A percentile compares a stretch with the other conserved stretches of the same genome.
phyloP scores from a whole-genome alignment of 2,113 vertebrate genomes.

The Cottus gobio region DNA sequence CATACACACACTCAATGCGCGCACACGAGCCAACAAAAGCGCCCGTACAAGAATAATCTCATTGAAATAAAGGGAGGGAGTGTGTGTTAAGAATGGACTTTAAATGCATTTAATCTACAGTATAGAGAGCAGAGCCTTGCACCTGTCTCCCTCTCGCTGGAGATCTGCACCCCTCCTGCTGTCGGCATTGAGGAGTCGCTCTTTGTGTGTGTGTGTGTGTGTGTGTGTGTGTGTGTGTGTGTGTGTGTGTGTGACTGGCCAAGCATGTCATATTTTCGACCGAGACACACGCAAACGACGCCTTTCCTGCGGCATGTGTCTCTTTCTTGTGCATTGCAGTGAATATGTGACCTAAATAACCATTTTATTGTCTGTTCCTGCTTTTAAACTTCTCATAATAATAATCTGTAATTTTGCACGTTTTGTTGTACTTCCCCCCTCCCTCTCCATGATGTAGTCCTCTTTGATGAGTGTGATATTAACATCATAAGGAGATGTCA shows the following conservation, averaged over 20 bases:
- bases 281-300: conserved; percentile 67
- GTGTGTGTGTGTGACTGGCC: conserved; percentile 47
- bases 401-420: conserved; percentile 67
- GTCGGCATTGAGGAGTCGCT: conserved; percentile 50
- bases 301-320: conserved; percentile 80
- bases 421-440: conserved; percentile 51
- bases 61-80: conserved; percentile 49
- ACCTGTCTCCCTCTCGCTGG: conserved; percentile 75
- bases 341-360: conserved; percentile 82
- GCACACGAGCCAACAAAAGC: conserved; percentile 46
- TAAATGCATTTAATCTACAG: conserved; percentile 71
- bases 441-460: conserved; percentile 37
- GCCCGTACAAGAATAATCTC: conserved; percentile 44
- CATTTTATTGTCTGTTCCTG: conserved; percentile 76
- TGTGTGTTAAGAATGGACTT: conserved; percentile 56
- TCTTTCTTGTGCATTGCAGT: conserved; percentile 71
- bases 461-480: conserved; percentile 80
- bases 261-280: conserved; percentile 79
- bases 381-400: conserved; percentile 70
- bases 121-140: conserved; percentile 70
- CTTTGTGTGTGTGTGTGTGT: background rate
- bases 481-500: conserved; percentile 79
- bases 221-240: background rate
- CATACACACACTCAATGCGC: background rate
- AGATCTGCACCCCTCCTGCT: conserved; percentile 70